phyloP scores from a whole-genome alignment of 2,888 invertebrate species.

The Macropis europaea region DNA sequence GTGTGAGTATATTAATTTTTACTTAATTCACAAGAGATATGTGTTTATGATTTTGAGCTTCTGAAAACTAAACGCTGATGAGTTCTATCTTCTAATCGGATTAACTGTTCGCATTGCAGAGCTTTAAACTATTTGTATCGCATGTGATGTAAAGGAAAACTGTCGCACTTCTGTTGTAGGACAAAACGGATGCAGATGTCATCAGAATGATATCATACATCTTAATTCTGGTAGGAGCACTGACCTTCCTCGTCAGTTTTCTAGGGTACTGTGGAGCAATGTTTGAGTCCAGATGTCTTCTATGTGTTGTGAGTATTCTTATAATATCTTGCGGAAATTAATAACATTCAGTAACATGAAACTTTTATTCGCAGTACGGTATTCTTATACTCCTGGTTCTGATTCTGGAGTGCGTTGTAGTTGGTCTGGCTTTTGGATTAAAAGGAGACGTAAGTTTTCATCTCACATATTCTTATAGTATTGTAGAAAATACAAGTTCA shows the following conservation, averaged over 20 bases:
- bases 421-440: conserved; percentile 85
- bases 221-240: conserved; percentile 85
- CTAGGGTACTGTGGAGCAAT: conserved; percentile 87
- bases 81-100: too few relatives aligned
- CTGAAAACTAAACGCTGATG: too few relatives aligned
- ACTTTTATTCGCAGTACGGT: conserved; percentile 83
- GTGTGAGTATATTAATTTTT: too few relatives aligned
- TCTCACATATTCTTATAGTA: not conserved
- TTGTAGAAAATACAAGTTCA: not conserved
- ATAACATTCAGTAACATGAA: not conserved
- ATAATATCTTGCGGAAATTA: not conserved
- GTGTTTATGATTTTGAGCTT: too few relatives aligned
- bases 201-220: conserved; percentile 86
- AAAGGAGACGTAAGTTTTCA: conserved; percentile 81
- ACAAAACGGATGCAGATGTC: conserved; percentile 80
- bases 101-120: too few relatives aligned
- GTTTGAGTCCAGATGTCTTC: conserved; percentile 85
- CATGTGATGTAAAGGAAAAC: too few relatives aligned
- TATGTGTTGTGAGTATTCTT: conserved; percentile 84
- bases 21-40: too few relatives aligned
- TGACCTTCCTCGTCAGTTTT: conserved; percentile 87
- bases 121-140: too few relatives aligned
- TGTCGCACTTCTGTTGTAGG: conserved; percentile 54
- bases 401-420: conserved; percentile 84
- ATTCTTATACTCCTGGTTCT: conserved; percentile 84